A percentile compares a stretch with the other conserved stretches of the same genome.
Evolutionary conservation across 1,140 invertebrate species (phyloP).

Genomic region (Drosophila gunungcola): DNA sequence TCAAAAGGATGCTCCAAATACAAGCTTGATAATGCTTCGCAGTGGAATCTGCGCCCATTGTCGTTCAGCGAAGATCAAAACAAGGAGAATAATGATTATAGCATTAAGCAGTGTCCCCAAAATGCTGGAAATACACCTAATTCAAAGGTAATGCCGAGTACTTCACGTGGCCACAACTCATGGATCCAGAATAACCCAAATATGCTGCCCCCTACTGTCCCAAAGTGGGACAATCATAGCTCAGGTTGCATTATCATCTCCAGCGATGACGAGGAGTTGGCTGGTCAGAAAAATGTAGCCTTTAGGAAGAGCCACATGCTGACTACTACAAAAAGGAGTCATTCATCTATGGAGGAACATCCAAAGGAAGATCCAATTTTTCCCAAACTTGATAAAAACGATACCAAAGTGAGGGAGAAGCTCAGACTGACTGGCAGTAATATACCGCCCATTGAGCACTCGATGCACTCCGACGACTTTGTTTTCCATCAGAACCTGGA

Average conservation of each 20-base stretch:
- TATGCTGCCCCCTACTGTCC: no score
- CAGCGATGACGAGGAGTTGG: neutral
- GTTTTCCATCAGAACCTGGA: constrained; percentile 3
- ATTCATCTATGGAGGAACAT: no score
- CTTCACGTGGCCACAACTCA: no score
- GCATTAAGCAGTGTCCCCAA: neutral
- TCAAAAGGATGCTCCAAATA: neutral
- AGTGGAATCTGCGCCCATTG: neutral
- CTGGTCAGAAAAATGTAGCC: neutral
- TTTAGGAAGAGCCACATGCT: neutral
- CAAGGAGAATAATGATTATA: neutral
- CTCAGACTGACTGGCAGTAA: no score
- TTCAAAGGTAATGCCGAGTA: no score
- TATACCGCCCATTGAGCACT: no score
- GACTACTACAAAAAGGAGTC: no score
- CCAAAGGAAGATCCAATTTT: no score
- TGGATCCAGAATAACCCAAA: no score
- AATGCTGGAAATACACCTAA: neutral
- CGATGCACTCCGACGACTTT: neutral
- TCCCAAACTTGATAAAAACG: no score
- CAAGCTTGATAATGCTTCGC: neutral
- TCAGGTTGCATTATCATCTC: neutral
- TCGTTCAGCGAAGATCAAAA: neutral
- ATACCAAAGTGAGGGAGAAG: neutral
- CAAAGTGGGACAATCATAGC: no score